Evolutionary conservation across 2,797 vertebrate genomes (phyloP), one percentile per base, ranked within the genome.

Genomic region (Syngnathus acus): DNA sequence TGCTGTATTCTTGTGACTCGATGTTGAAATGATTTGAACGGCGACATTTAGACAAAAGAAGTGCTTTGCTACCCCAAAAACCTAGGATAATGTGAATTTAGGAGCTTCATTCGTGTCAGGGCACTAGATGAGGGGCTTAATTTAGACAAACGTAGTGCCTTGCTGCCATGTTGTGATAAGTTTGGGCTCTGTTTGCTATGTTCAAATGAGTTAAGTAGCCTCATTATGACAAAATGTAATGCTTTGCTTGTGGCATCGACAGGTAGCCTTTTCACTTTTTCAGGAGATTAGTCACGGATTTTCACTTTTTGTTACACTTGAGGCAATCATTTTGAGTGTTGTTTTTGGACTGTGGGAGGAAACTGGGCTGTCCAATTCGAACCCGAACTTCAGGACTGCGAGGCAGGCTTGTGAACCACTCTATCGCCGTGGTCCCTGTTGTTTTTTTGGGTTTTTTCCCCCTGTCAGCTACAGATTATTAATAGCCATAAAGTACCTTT

Each of bases 401-500:
- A 47, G 45, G 14, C 45, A 47, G 45, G 14, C 45, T 5, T 47
- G 45, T 16, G 13, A 47, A 47, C 14, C n/a, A 51, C 19, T 51
- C 50, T n/a, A n/a, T 1, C 9, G 40, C 17, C 1, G 19, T 37
- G 32, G 1, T 62, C n/a, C 42, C 14, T 23, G 17, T 43, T 21
- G 0, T 32, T 59, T 26, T 0, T 45, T 13, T 45, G 26, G 26
- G 13, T 26, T 39, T 38, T 4, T 1, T 14, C 26, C 23, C 26
- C 54, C 7, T 9, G 23, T 23, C 23, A n/a, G 23, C 50, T 7
- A 9, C 21, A 48, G 14, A 40, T 42, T 23, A 19, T 53, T 14
- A 39, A 65, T 39, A 54, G 51, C 40, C 10, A 16, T 5, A 21
- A 59, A 47, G 60, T 75, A 92, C 93, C 93, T 84, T 92, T 94